Percentiles rank a stretch among this genome's conserved stretches.
Conservation (phyloP, 2,797 vertebrate genomes). For the Muraenolepis orangiensis region DNA sequence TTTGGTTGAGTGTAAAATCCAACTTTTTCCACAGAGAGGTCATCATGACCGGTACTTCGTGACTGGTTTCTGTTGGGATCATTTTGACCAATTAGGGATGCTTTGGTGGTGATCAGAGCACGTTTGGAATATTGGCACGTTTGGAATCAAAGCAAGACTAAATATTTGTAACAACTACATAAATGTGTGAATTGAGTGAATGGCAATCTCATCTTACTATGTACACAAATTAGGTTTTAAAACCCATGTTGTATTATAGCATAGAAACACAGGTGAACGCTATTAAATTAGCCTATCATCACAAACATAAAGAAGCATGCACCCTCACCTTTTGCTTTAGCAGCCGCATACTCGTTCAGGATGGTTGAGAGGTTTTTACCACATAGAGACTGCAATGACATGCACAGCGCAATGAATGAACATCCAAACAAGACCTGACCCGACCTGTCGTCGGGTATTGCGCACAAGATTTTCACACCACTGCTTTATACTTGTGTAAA, state of each 20-base stretch:
- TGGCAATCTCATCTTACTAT: neutral
- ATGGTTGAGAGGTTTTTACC: slow-evolving; percentile 94
- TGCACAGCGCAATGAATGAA: no score
- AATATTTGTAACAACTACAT: neutral
- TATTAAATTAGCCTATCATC: neutral
- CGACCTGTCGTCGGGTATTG: no score
- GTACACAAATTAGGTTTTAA: neutral
- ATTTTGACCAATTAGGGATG: neutral
- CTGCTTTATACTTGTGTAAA: no score
- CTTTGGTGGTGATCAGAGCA: neutral
- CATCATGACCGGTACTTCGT: slow-evolving; percentile 87
- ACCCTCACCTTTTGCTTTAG: slow-evolving; percentile 89
- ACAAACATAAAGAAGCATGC: neutral
- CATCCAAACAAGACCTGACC: neutral
- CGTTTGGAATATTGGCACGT: neutral
- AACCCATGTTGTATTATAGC: neutral
- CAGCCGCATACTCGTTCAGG: slow-evolving; percentile 91
- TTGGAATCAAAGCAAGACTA: neutral
- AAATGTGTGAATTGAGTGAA: neutral
- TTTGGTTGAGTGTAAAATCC: slow-evolving; percentile 95
- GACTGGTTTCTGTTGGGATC: slow-evolving; percentile 64
- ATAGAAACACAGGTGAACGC: neutral
- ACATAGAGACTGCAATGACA: slow-evolving; percentile 87
- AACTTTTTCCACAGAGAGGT: slow-evolving; percentile 97
- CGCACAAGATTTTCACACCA: no score